Base-by-base conservation (phyloP, 2,797 vertebrate species). In the Tokudaia muenninki region DNA sequence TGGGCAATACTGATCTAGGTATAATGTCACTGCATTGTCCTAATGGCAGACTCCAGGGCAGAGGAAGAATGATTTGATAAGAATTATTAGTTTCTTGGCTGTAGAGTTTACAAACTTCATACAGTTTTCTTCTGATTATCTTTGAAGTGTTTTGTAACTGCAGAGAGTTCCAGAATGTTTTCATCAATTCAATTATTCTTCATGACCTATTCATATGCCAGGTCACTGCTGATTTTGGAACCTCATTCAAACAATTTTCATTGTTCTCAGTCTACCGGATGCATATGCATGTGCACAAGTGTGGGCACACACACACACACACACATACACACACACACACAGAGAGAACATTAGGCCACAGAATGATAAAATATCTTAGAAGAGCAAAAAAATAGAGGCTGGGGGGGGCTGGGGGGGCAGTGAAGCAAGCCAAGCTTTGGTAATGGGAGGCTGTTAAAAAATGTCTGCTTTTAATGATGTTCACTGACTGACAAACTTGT, bases 131-230 rank as follows among this genome's bases (percentile, higher is more conserved):
- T 37, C 50, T 92, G 52, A 24, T 89, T 87, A 93, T 89, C 55
- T 92, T 82, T 81, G 87, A 12, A 84, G 70, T 17, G 5, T 94
- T 94, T 92, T 95, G 87, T 89, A 96, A 87, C 74, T 96, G 90
- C 50, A 93, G 92, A 97, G 81, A 75, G 81, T 88, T 89, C 78
- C 29, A 75, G 1, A 37, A 10, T 91, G 26, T 96, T 96, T 94
- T 81, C 61, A 86, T 92, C 24, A 34, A 10, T 87, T 80, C 24
- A 34, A 10, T 83, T 80, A 82, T 59, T 95, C 65, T 61, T 94
- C 47, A 87, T 21, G 47, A 67, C 37, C 57, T 3, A 67, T 16
- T n/a, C 65, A 50, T 37, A 84, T 95, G 87, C 72, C 21, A 83
- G 55, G 59, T 84, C 21, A 63, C 74, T 61, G 70, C 10, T 61